Base-by-base conservation (phyloP, 1,140 invertebrate species). In the Stegodyphus dumicola region DNA sequence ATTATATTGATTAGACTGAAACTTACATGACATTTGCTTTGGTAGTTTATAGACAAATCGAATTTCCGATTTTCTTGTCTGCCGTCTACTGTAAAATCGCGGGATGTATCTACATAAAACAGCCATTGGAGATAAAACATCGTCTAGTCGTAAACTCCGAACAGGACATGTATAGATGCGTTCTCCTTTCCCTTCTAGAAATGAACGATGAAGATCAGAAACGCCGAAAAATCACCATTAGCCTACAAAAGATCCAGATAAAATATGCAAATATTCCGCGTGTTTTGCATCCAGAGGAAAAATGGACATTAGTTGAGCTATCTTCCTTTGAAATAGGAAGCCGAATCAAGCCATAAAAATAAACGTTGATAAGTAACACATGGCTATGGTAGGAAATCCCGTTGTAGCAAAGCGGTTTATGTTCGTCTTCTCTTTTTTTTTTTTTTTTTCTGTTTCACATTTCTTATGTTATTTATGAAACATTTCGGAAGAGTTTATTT, bases 281-380 rank as follows among this genome's bases (percentile, higher is more conserved):
- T 78, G 77, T 69, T 78, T 78, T 69, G 75, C 75, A 77, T 77
- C 75, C 15, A 77, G 60, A 73, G 77, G 66, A 78, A 78, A n/a
- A 73, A 81, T 81, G 54, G 78, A 81, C 78, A 81, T 81, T 81
- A 81, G 67, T 65, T 65, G 52, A 11, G 78, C 69, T 81, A 73
- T 73, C 69, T 60, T 73, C 67, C 48, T 48, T 51, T 69, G 33
- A 33, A 33, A 33, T 33, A 33, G 33, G 33, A 33, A 33, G 33
- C 33, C 33, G 33, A 33, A 33, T 33, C 33, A 33, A 33, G 78
- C 78, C 60, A 81, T 81, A 81, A 81, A 81, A 81, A 81, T 81
- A 73, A 81, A 81, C 53, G 78, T 73, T 81, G 78, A 81, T 73
- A 73, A 71, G 67, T 73, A 73, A 73, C 78, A 81, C 56, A 81